Percentiles rank a stretch among this genome's conserved stretches.
These are phyloP conservation scores for Cichlasoma orientale DNA, from an alignment of 2,797 vertebrate genomes.

Conservation along the genomic window DNA sequence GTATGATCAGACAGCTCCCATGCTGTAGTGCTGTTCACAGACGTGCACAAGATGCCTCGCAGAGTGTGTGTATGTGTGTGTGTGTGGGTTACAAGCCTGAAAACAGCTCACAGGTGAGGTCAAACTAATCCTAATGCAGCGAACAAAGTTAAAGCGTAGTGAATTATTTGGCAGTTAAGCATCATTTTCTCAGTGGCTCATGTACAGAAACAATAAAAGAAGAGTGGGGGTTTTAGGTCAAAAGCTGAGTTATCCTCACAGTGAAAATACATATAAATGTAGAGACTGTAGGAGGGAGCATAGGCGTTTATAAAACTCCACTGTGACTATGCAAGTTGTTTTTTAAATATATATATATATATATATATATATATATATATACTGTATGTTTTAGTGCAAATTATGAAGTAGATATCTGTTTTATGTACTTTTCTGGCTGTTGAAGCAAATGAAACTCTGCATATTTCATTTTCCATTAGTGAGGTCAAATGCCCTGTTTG, in stretches of 20 bases:
- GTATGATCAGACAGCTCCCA: slow-evolving; percentile 38
- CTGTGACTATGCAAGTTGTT: neutral
- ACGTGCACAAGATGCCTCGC: neutral
- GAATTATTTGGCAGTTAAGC: slow-evolving; percentile 15
- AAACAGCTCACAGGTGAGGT: slow-evolving; percentile 36
- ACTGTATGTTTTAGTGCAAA: neutral
- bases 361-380: neutral
- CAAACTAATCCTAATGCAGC: slow-evolving; percentile 17
- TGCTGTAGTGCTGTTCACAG: slow-evolving; percentile 5
- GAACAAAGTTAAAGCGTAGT: neutral
- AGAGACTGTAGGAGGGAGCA: neutral
- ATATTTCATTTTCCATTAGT: neutral
- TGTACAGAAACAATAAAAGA: neutral
- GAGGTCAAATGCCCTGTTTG: slow-evolving; percentile 1
- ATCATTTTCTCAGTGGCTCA: neutral
- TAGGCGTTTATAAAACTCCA: neutral
- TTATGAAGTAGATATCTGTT: neutral
- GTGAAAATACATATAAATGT: neutral
- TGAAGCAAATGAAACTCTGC: neutral
- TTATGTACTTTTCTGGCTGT: neutral
- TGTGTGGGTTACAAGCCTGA: slow-evolving; percentile 13
- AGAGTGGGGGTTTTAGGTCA: neutral
- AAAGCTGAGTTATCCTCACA: neutral
- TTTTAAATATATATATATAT: too few species aligned
- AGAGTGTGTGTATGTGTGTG: neutral